A percentile compares a stretch with the other conserved stretches of the same genome.
Evolutionary conservation across 2,113 vertebrate genomes (phyloP).

Genomic region (Acrocephalus kingi): DNA sequence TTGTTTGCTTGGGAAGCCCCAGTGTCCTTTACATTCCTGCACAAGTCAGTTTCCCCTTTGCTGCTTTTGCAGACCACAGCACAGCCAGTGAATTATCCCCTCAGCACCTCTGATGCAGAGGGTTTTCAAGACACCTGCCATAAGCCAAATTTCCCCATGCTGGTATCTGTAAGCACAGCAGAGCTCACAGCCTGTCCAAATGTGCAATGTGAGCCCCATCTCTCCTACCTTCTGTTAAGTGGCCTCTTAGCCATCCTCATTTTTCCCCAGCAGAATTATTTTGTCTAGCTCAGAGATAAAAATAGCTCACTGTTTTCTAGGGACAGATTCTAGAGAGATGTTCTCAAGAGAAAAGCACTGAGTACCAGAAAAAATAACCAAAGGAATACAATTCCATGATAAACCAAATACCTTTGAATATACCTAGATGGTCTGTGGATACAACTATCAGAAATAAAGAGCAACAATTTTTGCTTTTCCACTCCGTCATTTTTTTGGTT

Average conservation of each 20-base stretch:
- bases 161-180: neutral
- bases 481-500: neutral
- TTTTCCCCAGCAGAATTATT: neutral
- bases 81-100: neutral
- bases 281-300: neutral
- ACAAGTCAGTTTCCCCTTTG: neutral
- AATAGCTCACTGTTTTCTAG: slow-evolving; percentile 2
- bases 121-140: neutral
- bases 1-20: neutral
- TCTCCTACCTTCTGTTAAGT: neutral
- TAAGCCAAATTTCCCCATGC: neutral
- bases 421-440: neutral
- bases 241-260: neutral
- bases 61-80: neutral
- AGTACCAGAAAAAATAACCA: neutral
- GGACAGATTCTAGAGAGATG: neutral
- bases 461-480: neutral
- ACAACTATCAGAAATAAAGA: neutral
- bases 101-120: neutral
- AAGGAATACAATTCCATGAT: neutral
- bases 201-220: neutral
- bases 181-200: neutral
- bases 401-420: neutral
- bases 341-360: neutral
- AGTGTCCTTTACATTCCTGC: neutral